phyloP scores from a whole-genome alignment of 2,113 vertebrate genomes.

The Cottus gobio region DNA sequence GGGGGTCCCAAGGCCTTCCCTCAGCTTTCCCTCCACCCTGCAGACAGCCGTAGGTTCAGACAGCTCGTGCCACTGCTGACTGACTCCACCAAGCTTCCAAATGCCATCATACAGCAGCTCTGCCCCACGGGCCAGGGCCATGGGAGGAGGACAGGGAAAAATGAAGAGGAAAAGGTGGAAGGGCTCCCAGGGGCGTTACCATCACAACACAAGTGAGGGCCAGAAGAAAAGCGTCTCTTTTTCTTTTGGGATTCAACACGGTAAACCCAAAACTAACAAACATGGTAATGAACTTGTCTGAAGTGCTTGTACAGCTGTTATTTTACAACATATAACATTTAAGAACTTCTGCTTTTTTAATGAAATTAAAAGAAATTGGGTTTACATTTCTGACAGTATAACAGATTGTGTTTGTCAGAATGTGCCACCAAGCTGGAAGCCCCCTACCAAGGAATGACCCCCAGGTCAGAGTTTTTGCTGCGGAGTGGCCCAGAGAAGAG shows the following conservation, averaged over 20 bases:
- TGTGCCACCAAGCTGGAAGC: background rate
- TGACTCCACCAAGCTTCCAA: constrained; percentile 57
- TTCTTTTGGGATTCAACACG: background rate
- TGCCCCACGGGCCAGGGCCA: constrained; percentile 54
- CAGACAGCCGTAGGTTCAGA: constrained; percentile 52
- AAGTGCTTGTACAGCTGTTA: background rate
- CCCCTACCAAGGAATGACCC: background rate
- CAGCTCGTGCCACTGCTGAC: constrained; percentile 32
- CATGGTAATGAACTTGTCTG: too few relatives aligned
- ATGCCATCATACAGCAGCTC: constrained; percentile 65
- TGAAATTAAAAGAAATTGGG: background rate
- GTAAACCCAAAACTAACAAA: too few relatives aligned
- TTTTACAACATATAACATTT: background rate
- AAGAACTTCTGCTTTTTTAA: background rate
- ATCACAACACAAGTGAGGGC: background rate
- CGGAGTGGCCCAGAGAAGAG: background rate
- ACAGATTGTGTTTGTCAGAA: background rate
- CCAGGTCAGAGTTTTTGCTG: background rate
- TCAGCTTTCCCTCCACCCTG: constrained; percentile 23
- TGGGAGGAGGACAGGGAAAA: constrained; percentile 19
- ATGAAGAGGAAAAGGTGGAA: constrained; percentile 49
- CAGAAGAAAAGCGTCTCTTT: background rate
- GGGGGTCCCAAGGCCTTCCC: constrained; percentile 54
- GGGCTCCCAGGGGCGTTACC: constrained; percentile 11
- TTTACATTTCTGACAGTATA: background rate